Base-by-base conservation (phyloP, 2,888 invertebrate genomes). In the Coelogynopora nodosa region DNA sequence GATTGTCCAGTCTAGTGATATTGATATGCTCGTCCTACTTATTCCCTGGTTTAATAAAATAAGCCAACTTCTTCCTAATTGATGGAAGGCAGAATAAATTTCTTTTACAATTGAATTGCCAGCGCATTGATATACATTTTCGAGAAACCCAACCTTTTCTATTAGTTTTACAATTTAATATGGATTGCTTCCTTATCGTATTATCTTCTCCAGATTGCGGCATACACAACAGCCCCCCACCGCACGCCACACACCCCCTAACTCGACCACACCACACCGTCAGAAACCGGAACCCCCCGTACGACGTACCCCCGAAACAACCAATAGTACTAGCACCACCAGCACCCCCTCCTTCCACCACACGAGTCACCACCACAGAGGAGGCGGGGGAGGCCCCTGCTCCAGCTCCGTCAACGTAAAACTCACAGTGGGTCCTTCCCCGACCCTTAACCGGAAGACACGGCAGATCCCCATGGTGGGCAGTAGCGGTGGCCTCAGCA, bases 261-360 rank as follows among this genome's bases (percentile, higher is more conserved):
- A 5, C 49, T 13, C 5, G 10, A 49, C 49, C 49, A 49, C 49
- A 13, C 49, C 49, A 13, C 49, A 49, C 18, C 49, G 49, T 5
- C 49, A 49, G 49, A 82, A 82, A 13, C 82, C 82, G 0, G 82
- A 82, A 5, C 82, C 82, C 0, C 82, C 82, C 0, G 82, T 82
- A 1, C 0, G 82, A 27, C 0, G 82, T 2, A 82, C 82, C 23
- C 82, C 82, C 23, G 82, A 31, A 0, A 23, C 82, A 0, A 82
- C 82, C 30, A 31, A 30, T 23, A 18, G 23, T 2, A 31, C 82
- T 23, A 1, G 26, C 30, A 0, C 82, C 49, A 49, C 49, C 49
- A 13, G 10, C 49, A n/a, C n/a, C n/a, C 49, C 49, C 49, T 49
- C 49, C 49, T 5, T 18, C 49, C 49, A 49, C 49, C 49, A 49